Conservation (phyloP, 2,888 invertebrate genomes). For the Folsomia candida region DNA sequence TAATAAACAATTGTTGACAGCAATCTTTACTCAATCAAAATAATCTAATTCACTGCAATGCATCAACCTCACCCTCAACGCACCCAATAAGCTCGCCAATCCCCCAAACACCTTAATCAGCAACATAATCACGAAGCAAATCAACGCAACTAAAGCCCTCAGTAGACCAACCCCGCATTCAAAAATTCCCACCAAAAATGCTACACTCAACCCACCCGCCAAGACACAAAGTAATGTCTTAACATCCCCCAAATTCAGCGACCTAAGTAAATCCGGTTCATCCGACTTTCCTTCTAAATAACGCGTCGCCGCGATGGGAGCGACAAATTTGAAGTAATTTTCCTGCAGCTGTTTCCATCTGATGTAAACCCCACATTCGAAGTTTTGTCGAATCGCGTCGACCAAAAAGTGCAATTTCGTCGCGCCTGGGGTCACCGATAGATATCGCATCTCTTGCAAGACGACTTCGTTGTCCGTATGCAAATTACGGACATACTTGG, state of each 20-base stretch:
- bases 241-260: background rate
- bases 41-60: no score
- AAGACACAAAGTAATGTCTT: background rate
- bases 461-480: conserved; percentile 13
- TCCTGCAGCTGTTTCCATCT: conserved; percentile 29
- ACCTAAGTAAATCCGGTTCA: background rate
- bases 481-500: conserved; percentile 4
- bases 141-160: no score
- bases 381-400: conserved; percentile 15
- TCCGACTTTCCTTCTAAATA: background rate
- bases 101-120: no score
- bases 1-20: no score
- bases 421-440: conserved; percentile 20
- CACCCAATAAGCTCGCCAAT: no score
- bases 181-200: no score
- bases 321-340: conserved; percentile 28
- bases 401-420: conserved; percentile 28
- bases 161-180: no score
- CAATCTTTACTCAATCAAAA: no score
- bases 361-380: conserved; percentile 25
- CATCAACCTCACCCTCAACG: no score
- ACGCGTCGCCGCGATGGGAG: conserved; percentile 11
- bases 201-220: background rate
- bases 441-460: conserved; percentile 24
- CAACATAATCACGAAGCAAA: no score